phyloP scores from a whole-genome alignment of 2,888 invertebrate genomes.

The Papilio elwesi region DNA sequence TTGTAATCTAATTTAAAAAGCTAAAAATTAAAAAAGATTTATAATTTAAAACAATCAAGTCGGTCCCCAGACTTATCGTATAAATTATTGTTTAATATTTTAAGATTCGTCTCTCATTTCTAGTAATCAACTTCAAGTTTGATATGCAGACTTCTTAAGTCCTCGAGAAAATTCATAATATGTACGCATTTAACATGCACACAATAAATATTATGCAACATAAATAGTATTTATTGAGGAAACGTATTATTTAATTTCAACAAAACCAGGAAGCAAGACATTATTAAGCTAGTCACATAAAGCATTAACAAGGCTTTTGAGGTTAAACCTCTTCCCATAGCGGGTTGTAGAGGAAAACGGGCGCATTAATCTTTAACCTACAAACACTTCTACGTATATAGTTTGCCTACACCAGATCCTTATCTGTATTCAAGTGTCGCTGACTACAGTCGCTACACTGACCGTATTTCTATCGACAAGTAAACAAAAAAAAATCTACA shows the following conservation, averaged over 20 bases:
- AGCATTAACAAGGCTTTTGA: slow-evolving; percentile 29
- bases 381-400: slow-evolving; percentile 24
- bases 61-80: too few species aligned
- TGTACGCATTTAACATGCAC: not conserved
- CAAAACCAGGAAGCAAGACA: slow-evolving; percentile 17
- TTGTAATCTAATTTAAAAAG: too few species aligned
- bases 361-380: slow-evolving; percentile 25
- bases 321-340: slow-evolving; percentile 32
- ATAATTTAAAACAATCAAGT: too few species aligned
- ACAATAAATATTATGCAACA: slow-evolving; percentile 2
- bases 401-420: not conserved
- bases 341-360: slow-evolving; percentile 33
- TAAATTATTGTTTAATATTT: too few species aligned
- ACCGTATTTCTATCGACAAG: too few species aligned
- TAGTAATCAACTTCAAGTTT: too few species aligned
- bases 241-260: slow-evolving; percentile 4
- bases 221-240: slow-evolving; percentile 15
- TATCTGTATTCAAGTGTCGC: slow-evolving; percentile 41
- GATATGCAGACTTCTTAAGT: not conserved
- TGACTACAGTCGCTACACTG: too few species aligned
- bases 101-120: too few species aligned
- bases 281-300: slow-evolving; percentile 24
- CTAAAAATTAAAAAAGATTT: too few species aligned
- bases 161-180: too few species aligned
- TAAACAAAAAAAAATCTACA: too few species aligned